A percentile compares a stretch with the other conserved stretches of the same genome.
These are phyloP conservation scores for Quadroppia sp. DNA, from an alignment of 2,888 invertebrate species.

Conservation along the genomic window DNA sequence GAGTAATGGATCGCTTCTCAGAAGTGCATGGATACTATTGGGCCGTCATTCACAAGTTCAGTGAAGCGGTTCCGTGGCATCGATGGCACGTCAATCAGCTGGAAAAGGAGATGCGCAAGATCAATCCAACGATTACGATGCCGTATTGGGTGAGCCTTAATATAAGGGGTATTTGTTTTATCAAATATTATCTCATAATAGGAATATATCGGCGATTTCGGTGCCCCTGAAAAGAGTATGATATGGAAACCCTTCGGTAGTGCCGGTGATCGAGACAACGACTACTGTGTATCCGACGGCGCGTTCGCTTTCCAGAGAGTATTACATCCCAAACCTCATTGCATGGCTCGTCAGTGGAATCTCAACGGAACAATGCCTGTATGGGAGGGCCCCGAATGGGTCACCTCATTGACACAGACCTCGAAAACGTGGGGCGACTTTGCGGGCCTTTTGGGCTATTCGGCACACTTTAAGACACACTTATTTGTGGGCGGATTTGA, in stretches of 20 bases:
- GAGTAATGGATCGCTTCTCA: constrained; percentile 9
- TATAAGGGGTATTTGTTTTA: background rate
- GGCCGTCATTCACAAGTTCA: constrained; percentile 4
- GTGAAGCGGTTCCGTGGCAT: constrained; percentile 6
- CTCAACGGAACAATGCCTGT: background rate
- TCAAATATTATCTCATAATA: background rate
- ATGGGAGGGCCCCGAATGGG: constrained; percentile 20
- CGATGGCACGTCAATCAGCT: background rate
- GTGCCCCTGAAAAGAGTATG: background rate
- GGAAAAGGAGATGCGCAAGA: background rate
- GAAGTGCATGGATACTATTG: constrained; percentile 5
- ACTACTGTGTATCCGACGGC: constrained; percentile 5
- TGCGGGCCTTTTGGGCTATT: background rate
- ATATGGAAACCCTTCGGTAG: background rate
- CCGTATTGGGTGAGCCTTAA: background rate
- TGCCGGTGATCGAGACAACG: background rate
- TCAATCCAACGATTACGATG: constrained; percentile 8
- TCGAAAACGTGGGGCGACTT: background rate
- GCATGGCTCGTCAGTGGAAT: constrained; percentile 16
- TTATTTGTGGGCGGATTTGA: constrained; percentile 12
- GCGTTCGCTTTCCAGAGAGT: background rate
- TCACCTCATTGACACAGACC: background rate
- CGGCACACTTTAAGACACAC: constrained; percentile 8
- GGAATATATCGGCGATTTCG: constrained; percentile 14
- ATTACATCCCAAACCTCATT: background rate